Evolutionary conservation across 2,888 invertebrate species (phyloP).

Genomic region (Cosmorhoe ocellata): DNA sequence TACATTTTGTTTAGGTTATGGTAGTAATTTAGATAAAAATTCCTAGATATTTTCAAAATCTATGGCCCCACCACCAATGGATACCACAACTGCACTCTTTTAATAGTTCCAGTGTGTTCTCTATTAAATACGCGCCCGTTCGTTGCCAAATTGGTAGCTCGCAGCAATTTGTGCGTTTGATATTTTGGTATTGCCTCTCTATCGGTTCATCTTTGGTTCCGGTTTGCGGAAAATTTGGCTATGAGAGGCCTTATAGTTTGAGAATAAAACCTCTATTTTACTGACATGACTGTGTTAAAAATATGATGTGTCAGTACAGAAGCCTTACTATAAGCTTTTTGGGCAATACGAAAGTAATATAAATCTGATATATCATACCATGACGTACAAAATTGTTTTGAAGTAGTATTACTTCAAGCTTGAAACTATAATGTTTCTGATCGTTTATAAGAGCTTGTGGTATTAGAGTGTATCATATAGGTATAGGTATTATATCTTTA

Average conservation of each 20-base stretch:
- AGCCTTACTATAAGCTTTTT: too few relatives aligned
- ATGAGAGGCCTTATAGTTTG: neutral
- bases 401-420: too few relatives aligned
- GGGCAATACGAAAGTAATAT: too few relatives aligned
- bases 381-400: too few relatives aligned
- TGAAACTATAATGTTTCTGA: too few relatives aligned
- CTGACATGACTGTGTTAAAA: neutral
- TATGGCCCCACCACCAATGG: slow-evolving; percentile 3
- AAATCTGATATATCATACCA: too few relatives aligned
- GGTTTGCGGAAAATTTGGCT: neutral
- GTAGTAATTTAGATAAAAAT: neutral
- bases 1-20: neutral
- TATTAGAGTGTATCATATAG: too few relatives aligned
- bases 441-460: too few relatives aligned
- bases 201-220: slow-evolving; percentile 8
- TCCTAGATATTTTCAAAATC: neutral
- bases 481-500: too few relatives aligned
- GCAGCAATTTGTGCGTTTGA: slow-evolving; percentile 13
- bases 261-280: neutral
- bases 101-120: slow-evolving; percentile 9
- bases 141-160: slow-evolving; percentile 23
- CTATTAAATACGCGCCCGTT: slow-evolving; percentile 13
- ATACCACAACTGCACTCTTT: slow-evolving; percentile 9
- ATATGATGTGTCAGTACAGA: too few relatives aligned
- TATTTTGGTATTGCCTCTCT: slow-evolving; percentile 11